A percentile compares a stretch with the other conserved stretches of the same genome.
phyloP scores from a whole-genome alignment of 2,113 vertebrate genomes.

The Marmota flaviventris region DNA sequence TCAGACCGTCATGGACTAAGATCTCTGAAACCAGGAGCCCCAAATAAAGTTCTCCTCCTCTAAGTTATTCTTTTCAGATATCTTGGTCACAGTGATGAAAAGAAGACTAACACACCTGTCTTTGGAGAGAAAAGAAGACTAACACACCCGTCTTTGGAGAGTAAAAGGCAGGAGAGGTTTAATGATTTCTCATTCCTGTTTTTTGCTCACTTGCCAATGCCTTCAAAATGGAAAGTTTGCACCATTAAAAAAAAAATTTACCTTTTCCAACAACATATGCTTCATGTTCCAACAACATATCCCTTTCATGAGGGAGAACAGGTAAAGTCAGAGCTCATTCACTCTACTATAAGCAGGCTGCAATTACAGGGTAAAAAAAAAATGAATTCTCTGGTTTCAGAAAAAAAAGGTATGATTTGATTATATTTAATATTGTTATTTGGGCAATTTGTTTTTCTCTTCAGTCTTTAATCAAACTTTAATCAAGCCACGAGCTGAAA shows the following conservation, averaged over 20 bases:
- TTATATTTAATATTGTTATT: conserved; percentile 68
- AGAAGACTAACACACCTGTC: too few relatives aligned
- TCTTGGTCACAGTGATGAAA: too few relatives aligned
- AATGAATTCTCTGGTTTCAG: conserved; percentile 20
- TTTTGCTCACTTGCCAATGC: conserved; percentile 34
- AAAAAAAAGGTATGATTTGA: conserved; percentile 67
- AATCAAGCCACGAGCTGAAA: conserved; percentile 64
- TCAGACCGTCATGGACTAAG: too few relatives aligned
- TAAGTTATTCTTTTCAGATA: too few relatives aligned
- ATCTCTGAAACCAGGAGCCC: too few relatives aligned
- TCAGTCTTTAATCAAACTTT: conserved; percentile 77
- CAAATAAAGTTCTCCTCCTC: too few relatives aligned
- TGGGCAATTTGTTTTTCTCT: conserved; percentile 62
- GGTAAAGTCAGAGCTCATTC: neutral
- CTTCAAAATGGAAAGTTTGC: neutral
- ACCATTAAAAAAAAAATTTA: neutral
- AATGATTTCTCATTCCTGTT: neutral
- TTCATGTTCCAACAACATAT: neutral
- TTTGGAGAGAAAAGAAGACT: too few relatives aligned
- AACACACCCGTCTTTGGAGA: too few relatives aligned
- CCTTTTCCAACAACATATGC: neutral
- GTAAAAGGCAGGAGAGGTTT: neutral
- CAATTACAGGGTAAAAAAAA: conserved; percentile 25
- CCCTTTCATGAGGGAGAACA: neutral
- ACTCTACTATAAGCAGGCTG: conserved; percentile 15